Evolutionary conservation across 1,140 invertebrate species (phyloP), one percentile per base, ranked within the genome.

Genomic region (Manduca sexta): DNA sequence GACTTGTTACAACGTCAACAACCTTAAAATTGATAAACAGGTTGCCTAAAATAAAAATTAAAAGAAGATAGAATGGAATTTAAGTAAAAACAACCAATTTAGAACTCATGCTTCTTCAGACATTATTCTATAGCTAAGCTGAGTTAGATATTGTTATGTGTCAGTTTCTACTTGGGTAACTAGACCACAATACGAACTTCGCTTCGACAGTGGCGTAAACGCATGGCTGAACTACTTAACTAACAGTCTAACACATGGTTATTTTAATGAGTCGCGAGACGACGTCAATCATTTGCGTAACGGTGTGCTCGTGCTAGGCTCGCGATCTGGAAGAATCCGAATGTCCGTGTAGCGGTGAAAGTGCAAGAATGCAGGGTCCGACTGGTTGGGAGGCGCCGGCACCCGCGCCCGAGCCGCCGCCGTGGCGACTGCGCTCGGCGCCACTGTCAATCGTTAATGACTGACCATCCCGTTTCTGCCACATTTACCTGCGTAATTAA

Each of bases 291-390:
- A 66, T 76, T 77, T 70, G 60, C 66, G 57, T 78, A 75, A 74
- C 63, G 66, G 68, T 63, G 48, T 30, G 43, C 21, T 55, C 50
- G 42, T 33, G 46, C 45, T 49, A 55, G 43, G 35, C 45, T 52
- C 46, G 51, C 52, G 40, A 59, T 60, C 66, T 62, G 56, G 59
- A 67, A 53, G 49, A 60, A 40, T 49, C 46, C 45, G 42, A 35
- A 44, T 51, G 41, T 57, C 60, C 37, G 39, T 37, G 51, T 52
- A 55, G 49, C 60, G 67, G 74, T 73, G 73, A 79, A 79, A 79
- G 73, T 76, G 69, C 61, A 68, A 66, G 63, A 74, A 73, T 69
- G 65, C 66, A 64, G 61, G 58, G 31, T 45, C 29, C 39, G 45
- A 50, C 38, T 45, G 31, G 12, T 15, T 13, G 33, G 43, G 7